Conservation (phyloP, 2,113 vertebrate genomes). For the Ginglymostoma cirratum region DNA sequence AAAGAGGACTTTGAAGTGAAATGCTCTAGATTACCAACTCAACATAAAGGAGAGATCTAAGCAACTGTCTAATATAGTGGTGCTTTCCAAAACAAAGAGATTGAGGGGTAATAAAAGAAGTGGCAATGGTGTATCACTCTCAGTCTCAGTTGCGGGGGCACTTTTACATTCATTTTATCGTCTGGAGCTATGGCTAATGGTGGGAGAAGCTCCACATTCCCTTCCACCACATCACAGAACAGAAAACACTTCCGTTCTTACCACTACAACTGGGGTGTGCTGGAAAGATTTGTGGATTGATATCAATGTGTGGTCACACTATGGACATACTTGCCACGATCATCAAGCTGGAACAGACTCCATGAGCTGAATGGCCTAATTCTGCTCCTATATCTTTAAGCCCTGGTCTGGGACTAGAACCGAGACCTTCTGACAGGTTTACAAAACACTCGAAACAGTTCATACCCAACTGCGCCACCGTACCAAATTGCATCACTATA, state of each 20-base stretch:
- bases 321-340: not conserved
- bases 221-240: not conserved
- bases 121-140: not conserved
- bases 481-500: not conserved
- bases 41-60: not conserved
- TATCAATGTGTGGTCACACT: not conserved
- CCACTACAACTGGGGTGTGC: not conserved
- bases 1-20: not conserved
- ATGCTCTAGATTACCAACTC: not conserved
- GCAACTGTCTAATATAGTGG: not conserved
- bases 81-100: not conserved
- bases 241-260: not conserved
- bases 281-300: not conserved
- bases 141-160: not conserved
- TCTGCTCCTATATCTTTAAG: no score
- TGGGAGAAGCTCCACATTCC: not conserved
- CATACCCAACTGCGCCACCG: not conserved
- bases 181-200: not conserved
- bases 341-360: not conserved
- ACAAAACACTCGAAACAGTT: not conserved
- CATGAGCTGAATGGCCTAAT: no score
- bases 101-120: not conserved
- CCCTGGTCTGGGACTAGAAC: not conserved
- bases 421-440: not conserved
- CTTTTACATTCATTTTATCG: not conserved